Evolutionary conservation across 2,113 vertebrate species (phyloP).

Genomic region (Bothrops jararaca): DNA sequence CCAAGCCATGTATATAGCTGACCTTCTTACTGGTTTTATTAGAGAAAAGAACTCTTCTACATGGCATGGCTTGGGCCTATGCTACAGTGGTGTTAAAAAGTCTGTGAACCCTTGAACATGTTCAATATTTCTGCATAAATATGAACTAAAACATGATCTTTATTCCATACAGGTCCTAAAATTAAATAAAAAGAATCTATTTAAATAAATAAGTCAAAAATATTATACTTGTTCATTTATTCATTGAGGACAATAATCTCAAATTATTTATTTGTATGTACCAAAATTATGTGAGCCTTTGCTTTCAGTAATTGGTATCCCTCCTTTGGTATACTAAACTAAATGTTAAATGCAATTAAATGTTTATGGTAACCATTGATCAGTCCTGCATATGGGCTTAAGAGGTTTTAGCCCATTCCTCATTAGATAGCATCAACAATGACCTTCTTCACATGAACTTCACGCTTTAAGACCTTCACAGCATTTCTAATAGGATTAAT

Average conservation of each 20-base stretch:
- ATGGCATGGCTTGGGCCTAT: background rate
- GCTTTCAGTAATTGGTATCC: background rate
- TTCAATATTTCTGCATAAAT: background rate
- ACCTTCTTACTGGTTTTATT: background rate
- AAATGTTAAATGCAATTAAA: background rate
- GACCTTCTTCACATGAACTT: background rate
- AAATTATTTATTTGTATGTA: background rate
- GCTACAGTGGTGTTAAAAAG: background rate
- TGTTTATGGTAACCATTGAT: background rate
- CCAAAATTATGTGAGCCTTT: background rate
- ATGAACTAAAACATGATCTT: background rate
- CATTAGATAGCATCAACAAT: background rate
- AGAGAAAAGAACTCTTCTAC: background rate
- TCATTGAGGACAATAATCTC: background rate
- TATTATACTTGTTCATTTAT: background rate
- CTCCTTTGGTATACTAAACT: background rate
- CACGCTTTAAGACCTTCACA: background rate
- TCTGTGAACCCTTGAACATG: background rate
- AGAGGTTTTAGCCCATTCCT: background rate
- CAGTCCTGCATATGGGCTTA: background rate
- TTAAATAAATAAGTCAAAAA: background rate
- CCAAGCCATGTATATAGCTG: background rate
- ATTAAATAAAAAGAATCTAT: background rate
- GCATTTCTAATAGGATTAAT: background rate
- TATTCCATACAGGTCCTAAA: background rate